Evolutionary conservation across 2,113 vertebrate genomes (phyloP).

Genomic region (Pluvialis apricaria): DNA sequence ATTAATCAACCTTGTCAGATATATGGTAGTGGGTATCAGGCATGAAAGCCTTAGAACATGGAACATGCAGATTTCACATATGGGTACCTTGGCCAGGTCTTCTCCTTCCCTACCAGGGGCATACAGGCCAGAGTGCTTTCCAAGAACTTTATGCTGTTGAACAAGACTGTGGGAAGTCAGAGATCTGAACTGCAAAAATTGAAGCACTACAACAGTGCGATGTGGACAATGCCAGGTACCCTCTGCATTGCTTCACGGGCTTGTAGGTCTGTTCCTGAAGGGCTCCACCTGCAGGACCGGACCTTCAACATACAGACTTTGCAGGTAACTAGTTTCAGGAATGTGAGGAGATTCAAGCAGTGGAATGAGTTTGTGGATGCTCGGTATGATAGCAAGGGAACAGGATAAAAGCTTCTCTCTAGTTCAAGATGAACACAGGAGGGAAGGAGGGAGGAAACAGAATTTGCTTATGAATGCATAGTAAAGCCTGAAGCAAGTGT

Average conservation of each 20-base stretch:
- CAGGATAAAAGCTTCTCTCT: background rate
- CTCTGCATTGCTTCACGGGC: background rate
- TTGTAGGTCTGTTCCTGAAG: background rate
- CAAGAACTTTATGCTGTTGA: background rate
- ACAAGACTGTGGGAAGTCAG: background rate
- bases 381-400: background rate
- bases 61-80: background rate
- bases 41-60: background rate
- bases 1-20: background rate
- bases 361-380: background rate
- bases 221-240: background rate
- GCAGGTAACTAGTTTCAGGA: background rate
- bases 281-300: background rate
- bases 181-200: background rate
- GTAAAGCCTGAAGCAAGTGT: conserved; percentile 7
- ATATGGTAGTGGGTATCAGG: background rate
- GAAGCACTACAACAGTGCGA: background rate
- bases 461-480: conserved; percentile 10
- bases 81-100: fast-evolving
- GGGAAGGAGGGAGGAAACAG: background rate
- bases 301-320: background rate
- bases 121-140: background rate
- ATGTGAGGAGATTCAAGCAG: background rate
- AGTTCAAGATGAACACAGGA: background rate
- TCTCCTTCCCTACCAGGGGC: background rate